Evolutionary conservation across 1,140 invertebrate genomes (phyloP).

Genomic region (Neodiprion pinetum): DNA sequence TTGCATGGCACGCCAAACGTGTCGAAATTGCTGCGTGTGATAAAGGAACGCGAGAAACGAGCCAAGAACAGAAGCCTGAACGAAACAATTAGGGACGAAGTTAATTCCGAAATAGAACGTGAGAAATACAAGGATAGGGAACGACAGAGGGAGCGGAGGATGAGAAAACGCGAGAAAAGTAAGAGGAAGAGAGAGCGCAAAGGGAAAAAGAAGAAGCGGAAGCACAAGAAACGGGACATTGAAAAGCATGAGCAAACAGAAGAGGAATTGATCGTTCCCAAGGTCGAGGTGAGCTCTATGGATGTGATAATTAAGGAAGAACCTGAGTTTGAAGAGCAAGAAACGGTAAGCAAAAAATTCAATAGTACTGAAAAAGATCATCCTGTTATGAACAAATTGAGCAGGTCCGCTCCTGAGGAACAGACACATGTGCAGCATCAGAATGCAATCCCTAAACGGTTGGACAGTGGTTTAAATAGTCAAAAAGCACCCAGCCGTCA

Average conservation of each 20-base stretch:
- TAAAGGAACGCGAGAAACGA: constrained; percentile 58
- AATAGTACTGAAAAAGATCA: too few relatives aligned
- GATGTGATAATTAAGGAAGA: background rate
- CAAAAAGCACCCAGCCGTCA: too few relatives aligned
- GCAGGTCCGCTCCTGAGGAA: too few relatives aligned
- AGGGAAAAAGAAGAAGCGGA: constrained; percentile 33
- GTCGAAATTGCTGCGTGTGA: constrained; percentile 50
- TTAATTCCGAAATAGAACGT: constrained; percentile 52
- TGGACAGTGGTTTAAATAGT: too few relatives aligned
- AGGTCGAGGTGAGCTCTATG: background rate
- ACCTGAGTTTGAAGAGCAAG: background rate
- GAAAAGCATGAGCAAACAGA: constrained; percentile 22
- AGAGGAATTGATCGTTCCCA: background rate
- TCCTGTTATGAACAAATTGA: too few relatives aligned
- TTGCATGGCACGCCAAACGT: constrained; percentile 36
- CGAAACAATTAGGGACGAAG: constrained; percentile 57
- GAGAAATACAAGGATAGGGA: constrained; percentile 43
- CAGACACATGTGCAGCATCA: too few relatives aligned
- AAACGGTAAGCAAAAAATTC: too few relatives aligned
- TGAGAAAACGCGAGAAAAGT: constrained; percentile 39
- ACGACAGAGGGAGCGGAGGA: constrained; percentile 40
- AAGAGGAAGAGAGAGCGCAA: constrained; percentile 29
- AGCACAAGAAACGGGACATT: constrained; percentile 5
- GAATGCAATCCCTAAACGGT: too few relatives aligned
- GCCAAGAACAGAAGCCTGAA: constrained; percentile 53